A percentile compares a stretch with the other conserved stretches of the same genome.
Evolutionary conservation across 2,888 invertebrate species (phyloP).

Genomic region (Lampropteryx suffumata): DNA sequence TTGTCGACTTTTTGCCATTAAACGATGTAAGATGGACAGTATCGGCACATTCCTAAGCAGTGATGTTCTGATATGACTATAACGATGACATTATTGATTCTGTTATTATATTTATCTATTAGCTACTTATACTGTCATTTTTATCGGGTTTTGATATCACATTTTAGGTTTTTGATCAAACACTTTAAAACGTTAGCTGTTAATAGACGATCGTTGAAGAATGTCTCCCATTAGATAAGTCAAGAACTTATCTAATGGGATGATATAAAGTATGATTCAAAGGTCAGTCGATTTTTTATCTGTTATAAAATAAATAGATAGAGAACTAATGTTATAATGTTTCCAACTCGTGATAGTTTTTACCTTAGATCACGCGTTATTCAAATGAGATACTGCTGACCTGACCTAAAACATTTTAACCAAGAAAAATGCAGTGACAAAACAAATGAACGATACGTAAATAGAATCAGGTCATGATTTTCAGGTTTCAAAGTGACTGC

Average conservation of each 20-base stretch:
- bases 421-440: neutral
- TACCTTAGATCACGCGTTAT: no score
- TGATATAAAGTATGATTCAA: no score
- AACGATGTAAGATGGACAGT: conserved; percentile 1
- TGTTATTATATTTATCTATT: conserved; percentile 7
- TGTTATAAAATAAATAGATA: no score
- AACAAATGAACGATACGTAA: conserved; percentile 4
- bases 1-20: conserved; percentile 10
- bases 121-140: neutral
- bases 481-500: conserved; percentile 26
- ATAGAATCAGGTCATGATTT: conserved; percentile 25
- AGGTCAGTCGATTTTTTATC: no score
- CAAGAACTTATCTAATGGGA: no score
- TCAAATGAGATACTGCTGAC: no score
- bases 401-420: neutral
- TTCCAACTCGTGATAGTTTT: no score
- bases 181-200: no score
- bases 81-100: conserved; percentile 7
- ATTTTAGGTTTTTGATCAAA: no score
- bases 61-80: conserved; percentile 10
- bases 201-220: no score
- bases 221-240: no score
- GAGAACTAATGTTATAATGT: no score
- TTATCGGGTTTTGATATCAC: neutral
- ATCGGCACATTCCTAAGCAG: conserved; percentile 9